Percentiles rank a stretch among this genome's conserved stretches.
Conservation (phyloP, 1,140 invertebrate species). For the Dryas iulia region DNA sequence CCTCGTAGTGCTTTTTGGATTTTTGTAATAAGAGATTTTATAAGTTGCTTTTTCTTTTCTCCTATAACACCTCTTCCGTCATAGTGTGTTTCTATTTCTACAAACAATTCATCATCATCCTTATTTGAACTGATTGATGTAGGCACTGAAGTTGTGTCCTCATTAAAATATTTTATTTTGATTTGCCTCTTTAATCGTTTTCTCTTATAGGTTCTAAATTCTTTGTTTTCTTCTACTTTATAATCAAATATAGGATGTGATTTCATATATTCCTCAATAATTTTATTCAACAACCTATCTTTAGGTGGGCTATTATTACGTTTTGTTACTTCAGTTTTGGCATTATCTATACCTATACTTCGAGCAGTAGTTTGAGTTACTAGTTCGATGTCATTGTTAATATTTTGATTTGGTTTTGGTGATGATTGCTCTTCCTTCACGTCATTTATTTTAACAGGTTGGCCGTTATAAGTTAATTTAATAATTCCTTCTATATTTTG, state of each 20-base stretch:
- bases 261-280: conserved; percentile 50
- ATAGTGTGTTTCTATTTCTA: conserved; percentile 74
- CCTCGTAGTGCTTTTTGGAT: conserved; percentile 63
- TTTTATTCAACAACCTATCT: conserved; percentile 40
- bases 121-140: conserved; percentile 35
- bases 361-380: neutral
- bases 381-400: neutral
- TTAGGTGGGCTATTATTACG: conserved; percentile 10
- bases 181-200: conserved; percentile 56
- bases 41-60: conserved; percentile 62
- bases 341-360: neutral
- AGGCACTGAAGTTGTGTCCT: conserved; percentile 25
- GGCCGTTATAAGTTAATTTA: conserved; percentile 58
- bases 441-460: conserved; percentile 43
- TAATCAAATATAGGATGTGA: conserved; percentile 31
- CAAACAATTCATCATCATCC: conserved; percentile 60
- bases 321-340: conserved; percentile 5
- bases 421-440: conserved; percentile 25
- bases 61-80: conserved; percentile 59
- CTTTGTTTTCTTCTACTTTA: neutral
- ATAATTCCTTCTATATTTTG: conserved; percentile 48
- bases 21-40: conserved; percentile 58
- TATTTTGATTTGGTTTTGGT: conserved; percentile 6
- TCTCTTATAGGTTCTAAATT: conserved; percentile 18
- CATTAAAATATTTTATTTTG: conserved; percentile 46